Base-by-base conservation (phyloP, 2,888 invertebrate species). In the Cremastinae sp. region DNA sequence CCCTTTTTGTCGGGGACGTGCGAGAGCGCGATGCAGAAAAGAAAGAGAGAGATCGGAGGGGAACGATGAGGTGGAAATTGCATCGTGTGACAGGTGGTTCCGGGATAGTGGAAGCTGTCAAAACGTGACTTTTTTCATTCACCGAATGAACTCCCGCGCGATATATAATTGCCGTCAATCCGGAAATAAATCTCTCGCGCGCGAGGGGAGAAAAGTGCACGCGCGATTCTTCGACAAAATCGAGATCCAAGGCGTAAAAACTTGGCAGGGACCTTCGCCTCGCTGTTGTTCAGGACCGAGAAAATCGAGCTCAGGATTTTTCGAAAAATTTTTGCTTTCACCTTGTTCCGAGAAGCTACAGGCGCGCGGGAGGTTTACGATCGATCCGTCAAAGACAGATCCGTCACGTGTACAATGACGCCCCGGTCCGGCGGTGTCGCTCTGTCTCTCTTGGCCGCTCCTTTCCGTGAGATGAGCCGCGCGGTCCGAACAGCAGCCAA, bases 311-410 rank as follows among this genome's bases (percentile, higher is more conserved):
- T 28, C 34, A 16, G 28, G 34, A 61, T 59, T 64, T 78, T 77
- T 72, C 78, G 79, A 78, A 80, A 80, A 83, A n/a, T n/a, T n/a
- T 80, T 83, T 76, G 81, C 82, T 82, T 80, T 81, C 83, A 74
- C 82, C 80, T 78, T 76, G 61, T 78, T 74, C 74, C 68, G 41
- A 74, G 78, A 77, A 74, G 66, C 51, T 51, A 72, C 70, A 72
- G 62, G 56, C 61, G 72, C 85, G n/a, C 38, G 85, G 86, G 86
- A 80, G 77, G 78, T 88, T 88, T 88, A 88, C 83, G 87, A 85
- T 80, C 86, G 84, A 86, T 88, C 85, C 84, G 86, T 88, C 88
- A 88, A 87, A 87, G 84, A 85, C 84, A 59, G 58, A 87, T 87
- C 84, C 86, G 87, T 87, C 87, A 84, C 78, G 79, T 58, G 68